A percentile compares a stretch with the other conserved stretches of the same genome.
These are phyloP conservation scores for Peucedramus taeniatus DNA, from an alignment of 2,113 vertebrate genomes.

Conservation along the genomic window DNA sequence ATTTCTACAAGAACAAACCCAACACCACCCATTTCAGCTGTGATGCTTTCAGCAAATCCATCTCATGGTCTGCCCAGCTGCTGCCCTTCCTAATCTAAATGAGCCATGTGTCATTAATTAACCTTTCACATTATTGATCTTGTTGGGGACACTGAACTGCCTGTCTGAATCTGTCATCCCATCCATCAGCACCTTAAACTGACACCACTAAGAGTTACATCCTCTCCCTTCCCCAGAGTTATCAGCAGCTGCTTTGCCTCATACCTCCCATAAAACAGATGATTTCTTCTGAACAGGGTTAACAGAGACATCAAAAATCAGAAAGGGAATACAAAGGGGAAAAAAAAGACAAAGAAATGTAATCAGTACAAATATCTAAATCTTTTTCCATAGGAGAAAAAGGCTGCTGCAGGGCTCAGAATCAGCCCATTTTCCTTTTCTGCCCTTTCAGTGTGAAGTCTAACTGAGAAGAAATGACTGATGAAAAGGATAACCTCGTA, in stretches of 20 bases:
- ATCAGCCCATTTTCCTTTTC: background rate
- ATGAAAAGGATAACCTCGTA: background rate
- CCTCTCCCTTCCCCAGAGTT: background rate
- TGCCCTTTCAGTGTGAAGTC: background rate
- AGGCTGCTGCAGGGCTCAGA: background rate
- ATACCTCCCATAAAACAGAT: background rate
- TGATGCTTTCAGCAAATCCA: background rate
- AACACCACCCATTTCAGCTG: background rate
- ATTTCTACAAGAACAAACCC: background rate
- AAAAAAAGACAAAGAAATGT: background rate
- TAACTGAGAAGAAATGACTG: background rate
- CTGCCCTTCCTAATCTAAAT: background rate
- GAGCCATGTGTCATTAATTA: background rate
- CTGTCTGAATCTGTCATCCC: background rate
- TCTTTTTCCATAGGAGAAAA: background rate
- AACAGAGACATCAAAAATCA: background rate
- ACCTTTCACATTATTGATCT: background rate
- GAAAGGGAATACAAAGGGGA: background rate
- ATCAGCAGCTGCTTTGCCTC: background rate
- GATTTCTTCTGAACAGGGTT: background rate
- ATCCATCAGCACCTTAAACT: conserved; percentile 3
- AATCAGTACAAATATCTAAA: background rate
- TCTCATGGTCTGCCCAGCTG: background rate
- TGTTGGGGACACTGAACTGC: background rate
- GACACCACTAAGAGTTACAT: background rate